Percentiles rank a stretch among this genome's conserved stretches.
phyloP scores from a whole-genome alignment of 2,113 vertebrate genomes.

The Nesoenas mayeri region DNA sequence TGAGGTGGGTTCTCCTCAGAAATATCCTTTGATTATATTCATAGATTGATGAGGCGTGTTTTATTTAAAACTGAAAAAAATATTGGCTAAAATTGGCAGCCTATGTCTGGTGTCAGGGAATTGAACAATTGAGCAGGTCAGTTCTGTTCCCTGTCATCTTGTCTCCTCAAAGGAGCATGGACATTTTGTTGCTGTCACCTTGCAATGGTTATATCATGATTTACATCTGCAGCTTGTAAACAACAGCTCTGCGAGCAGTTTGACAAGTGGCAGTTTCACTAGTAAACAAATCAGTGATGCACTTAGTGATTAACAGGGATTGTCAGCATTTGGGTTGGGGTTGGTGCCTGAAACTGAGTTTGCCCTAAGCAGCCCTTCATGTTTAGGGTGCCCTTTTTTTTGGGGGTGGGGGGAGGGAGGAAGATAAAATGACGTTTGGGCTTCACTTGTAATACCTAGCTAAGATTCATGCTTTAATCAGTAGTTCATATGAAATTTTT shows the following conservation, averaged over 20 bases:
- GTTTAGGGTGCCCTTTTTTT: not conserved
- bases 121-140: not conserved
- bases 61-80: not conserved
- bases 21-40: accelerated
- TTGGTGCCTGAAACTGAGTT: not conserved
- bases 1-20: not conserved
- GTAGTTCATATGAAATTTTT: not conserved
- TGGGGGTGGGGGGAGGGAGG: no score
- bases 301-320: not conserved
- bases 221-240: conserved; percentile 26
- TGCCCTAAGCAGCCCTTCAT: not conserved
- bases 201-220: not conserved
- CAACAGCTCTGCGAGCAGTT: not conserved
- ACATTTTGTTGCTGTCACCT: conserved; percentile 19
- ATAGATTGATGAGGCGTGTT: not conserved
- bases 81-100: not conserved
- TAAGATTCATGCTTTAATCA: not conserved
- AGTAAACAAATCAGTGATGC: conserved; percentile 6
- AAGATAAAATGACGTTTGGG: not conserved
- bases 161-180: not conserved
- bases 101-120: not conserved
- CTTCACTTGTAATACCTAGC: not conserved
- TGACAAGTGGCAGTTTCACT: conserved; percentile 17
- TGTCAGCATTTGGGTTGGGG: not conserved
- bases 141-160: not conserved